These are phyloP conservation scores for Alsophila aescularia DNA, from an alignment of 2,888 invertebrate genomes.

Conservation along the genomic window DNA sequence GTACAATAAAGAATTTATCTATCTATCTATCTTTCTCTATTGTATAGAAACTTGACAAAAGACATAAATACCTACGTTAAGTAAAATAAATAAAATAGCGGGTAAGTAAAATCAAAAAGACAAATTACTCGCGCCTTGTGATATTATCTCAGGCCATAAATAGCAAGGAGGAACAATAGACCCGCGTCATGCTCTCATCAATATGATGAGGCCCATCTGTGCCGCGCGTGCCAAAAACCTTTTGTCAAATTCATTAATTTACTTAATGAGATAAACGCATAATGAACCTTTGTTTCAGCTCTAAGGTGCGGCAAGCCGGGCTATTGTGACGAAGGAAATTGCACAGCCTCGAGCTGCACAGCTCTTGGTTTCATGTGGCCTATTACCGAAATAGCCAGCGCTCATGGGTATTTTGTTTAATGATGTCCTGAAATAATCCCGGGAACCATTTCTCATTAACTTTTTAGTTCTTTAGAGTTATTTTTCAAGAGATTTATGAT, in stretches of 20 bases:
- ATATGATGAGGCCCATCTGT: slow-evolving; percentile 58
- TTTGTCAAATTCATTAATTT: slow-evolving; percentile 69
- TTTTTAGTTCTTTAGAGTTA: not conserved
- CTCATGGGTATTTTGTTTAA: slow-evolving; percentile 23
- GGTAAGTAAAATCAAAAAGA: slow-evolving; percentile 11
- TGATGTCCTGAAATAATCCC: not conserved
- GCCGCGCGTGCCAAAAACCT: slow-evolving; percentile 57
- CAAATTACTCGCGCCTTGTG: slow-evolving; percentile 30
- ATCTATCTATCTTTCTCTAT: too few species aligned
- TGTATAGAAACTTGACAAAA: not conserved
- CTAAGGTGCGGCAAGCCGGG: slow-evolving; percentile 58
- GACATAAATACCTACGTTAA: not conserved
- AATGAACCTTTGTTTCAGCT: slow-evolving; percentile 69
- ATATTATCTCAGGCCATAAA: slow-evolving; percentile 23
- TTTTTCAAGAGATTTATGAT: not conserved
- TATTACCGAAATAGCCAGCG: slow-evolving; percentile 19
- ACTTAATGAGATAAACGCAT: slow-evolving; percentile 71
- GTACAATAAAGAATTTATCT: too few species aligned
- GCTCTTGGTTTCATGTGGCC: slow-evolving; percentile 40
- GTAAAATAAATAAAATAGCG: not conserved
- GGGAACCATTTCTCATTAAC: not conserved
- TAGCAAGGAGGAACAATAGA: slow-evolving; percentile 39
- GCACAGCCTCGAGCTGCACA: slow-evolving; percentile 51
- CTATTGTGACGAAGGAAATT: slow-evolving; percentile 59
- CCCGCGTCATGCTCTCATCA: slow-evolving; percentile 47